Base-by-base conservation (phyloP, 2,113 vertebrate species). In the Gallinago media region DNA sequence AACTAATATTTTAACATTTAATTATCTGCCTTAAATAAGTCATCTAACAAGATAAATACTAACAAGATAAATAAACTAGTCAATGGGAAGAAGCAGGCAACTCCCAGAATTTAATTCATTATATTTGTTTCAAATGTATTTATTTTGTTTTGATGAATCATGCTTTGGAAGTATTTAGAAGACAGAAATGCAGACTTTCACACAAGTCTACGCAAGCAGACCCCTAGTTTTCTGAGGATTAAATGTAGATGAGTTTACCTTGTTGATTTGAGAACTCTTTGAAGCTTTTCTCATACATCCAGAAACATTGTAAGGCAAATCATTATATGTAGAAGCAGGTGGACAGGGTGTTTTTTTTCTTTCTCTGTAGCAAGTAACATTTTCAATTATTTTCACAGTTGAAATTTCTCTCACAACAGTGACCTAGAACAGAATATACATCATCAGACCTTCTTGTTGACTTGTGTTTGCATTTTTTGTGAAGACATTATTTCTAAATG, bases 151-250 rank as follows among this genome's bases (percentile, higher is more conserved):
- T 74, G 23, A 47, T 65, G 52, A 52, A 46, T 89, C 55, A 62
- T 61, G 15, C 17, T 65, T 83, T 85, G 47, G 17, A 63, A 14
- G 29, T 23, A 34, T 75, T 76, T 79, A 18, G 14, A 73, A 31
- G 54, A 59, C 11, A 83, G 29, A 80, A 81, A 74, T 23, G 6
- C 29, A 84, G 32, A 82, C 16, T 63, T 73, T 36, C 78, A 78
- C 9, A 46, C 5, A 62, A 59, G 29, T 59, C 38, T 54, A 31
- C 42, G 49, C 44, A 86, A 83, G 58, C 8, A 58, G 31, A 61
- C 12, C 3, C 10, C 2, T 65, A 0, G 0, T 58, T 90, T 78
- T 79, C 78, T 79, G 49, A 76, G 13, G 6, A 36, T 65, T 73
- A 71, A 67, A 1, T 44, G 21, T 22, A 85, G 52, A 34, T 47